These are phyloP conservation scores for Paracentrotus lividus DNA, from an alignment of 53 echinoderm and acorn worm genomes.

Conservation along the genomic window DNA sequence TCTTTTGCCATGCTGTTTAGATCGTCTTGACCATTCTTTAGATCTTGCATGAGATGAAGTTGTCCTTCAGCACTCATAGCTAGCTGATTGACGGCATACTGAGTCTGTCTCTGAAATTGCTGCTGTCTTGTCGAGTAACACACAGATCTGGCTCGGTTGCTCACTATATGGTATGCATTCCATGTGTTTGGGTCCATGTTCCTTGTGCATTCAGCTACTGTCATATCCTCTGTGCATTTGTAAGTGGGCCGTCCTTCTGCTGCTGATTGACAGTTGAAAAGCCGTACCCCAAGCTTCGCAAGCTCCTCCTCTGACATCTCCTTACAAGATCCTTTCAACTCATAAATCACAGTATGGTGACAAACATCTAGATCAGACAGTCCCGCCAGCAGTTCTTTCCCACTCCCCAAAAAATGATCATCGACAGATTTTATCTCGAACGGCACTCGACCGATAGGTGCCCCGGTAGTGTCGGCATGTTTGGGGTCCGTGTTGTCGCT, in stretches of 20 bases:
- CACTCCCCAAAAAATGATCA: conserved; percentile 84
- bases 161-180: conserved; percentile 99
- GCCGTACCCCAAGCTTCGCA: conserved; percentile 92
- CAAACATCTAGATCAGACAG: conserved; percentile 92
- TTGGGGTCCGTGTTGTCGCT: background rate
- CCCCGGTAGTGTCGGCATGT: conserved; percentile 2
- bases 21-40: conserved; percentile 86
- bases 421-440: conserved; percentile 95
- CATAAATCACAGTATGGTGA: conserved; percentile 78
- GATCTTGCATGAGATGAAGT: conserved; percentile 87
- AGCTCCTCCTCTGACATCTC: conserved; percentile 95
- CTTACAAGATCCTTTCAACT: conserved; percentile 75
- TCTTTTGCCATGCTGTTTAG: conserved; percentile 79
- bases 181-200: conserved; percentile 97
- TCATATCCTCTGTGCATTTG: conserved; percentile 89
- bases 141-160: conserved; percentile 94
- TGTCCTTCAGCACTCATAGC: conserved; percentile 88
- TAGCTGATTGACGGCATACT: conserved; percentile 93
- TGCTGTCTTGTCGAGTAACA: conserved; percentile 96
- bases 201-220: conserved; percentile 89
- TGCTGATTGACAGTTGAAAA: conserved; percentile 95
- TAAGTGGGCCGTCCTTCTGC: conserved; percentile 94
- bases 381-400: conserved; percentile 85
- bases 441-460: conserved; percentile 72
- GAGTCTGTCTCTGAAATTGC: conserved; percentile 95